A percentile compares a stretch with the other conserved stretches of the same genome.
phyloP scores from a whole-genome alignment of 1,140 invertebrate genomes.

The Whitmania pigra region DNA sequence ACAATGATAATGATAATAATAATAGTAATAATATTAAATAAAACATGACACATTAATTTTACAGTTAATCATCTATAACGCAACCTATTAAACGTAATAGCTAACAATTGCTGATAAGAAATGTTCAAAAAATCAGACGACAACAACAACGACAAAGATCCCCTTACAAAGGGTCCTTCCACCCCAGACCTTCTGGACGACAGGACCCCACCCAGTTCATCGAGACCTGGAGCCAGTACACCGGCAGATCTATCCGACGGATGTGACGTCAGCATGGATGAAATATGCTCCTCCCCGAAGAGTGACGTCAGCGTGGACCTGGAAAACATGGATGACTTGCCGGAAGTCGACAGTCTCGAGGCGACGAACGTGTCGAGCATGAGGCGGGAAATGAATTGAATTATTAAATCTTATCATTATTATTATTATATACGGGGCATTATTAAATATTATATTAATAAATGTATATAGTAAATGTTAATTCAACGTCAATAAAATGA shows the following conservation, averaged over 20 bases:
- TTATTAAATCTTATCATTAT: not conserved
- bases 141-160: not conserved
- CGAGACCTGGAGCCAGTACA: no score
- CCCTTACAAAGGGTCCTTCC: not conserved
- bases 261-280: conserved; percentile 3
- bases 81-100: no score
- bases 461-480: no score
- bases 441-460: no score
- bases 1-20: not conserved
- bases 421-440: no score
- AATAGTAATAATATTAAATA: not conserved
- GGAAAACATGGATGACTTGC: not conserved
- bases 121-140: not conserved
- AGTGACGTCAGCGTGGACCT: not conserved
- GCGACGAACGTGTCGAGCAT: not conserved
- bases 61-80: not conserved
- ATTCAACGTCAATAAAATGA: no score
- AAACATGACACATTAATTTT: no score
- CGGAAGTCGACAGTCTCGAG: not conserved
- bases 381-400: not conserved
- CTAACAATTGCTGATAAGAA: no score
- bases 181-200: no score
- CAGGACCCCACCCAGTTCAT: no score
- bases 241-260: not conserved
- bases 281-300: not conserved